Evolutionary conservation across 1,140 invertebrate species (phyloP).

Genomic region (Macrotrachela quadricornifera): DNA sequence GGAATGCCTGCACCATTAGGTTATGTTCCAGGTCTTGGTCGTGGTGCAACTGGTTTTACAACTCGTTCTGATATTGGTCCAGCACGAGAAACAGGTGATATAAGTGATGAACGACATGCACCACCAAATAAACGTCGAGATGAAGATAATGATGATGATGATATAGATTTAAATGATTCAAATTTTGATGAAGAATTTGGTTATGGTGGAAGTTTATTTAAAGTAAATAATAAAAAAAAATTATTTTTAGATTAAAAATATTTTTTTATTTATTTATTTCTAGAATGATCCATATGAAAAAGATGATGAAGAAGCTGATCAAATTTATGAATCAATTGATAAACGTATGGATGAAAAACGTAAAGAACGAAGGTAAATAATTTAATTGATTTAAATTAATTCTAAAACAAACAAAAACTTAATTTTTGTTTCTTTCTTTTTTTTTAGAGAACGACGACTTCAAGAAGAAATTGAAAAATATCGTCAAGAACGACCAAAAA

Average conservation of each 20-base stretch:
- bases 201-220: conserved; percentile 89
- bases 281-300: conserved; percentile 95
- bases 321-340: conserved; percentile 93
- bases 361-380: conserved; percentile 44
- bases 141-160: conserved; percentile 82
- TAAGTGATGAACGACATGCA: conserved; percentile 81
- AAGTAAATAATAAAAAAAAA: too few species aligned
- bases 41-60: conserved; percentile 86
- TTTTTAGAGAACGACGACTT: conserved; percentile 29
- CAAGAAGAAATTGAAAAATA: conserved; percentile 70
- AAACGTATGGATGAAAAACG: conserved; percentile 96
- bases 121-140: conserved; percentile 42
- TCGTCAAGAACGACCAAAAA: conserved; percentile 93
- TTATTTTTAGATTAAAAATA: too few species aligned
- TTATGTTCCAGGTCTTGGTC: conserved; percentile 31
- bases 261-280: too few species aligned
- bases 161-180: conserved; percentile 94
- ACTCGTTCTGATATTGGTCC: conserved; percentile 99
- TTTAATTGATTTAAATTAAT: too few species aligned
- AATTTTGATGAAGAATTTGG: conserved; percentile 96
- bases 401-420: too few species aligned
- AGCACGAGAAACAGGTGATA: conserved; percentile 87
- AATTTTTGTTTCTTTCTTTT: too few species aligned
- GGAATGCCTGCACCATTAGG: conserved; percentile 28
- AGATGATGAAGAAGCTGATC: conserved; percentile 98